A percentile compares a stretch with the other conserved stretches of the same genome.
Evolutionary conservation across 1,140 invertebrate genomes (phyloP).

Genomic region (Pissodes strobi): DNA sequence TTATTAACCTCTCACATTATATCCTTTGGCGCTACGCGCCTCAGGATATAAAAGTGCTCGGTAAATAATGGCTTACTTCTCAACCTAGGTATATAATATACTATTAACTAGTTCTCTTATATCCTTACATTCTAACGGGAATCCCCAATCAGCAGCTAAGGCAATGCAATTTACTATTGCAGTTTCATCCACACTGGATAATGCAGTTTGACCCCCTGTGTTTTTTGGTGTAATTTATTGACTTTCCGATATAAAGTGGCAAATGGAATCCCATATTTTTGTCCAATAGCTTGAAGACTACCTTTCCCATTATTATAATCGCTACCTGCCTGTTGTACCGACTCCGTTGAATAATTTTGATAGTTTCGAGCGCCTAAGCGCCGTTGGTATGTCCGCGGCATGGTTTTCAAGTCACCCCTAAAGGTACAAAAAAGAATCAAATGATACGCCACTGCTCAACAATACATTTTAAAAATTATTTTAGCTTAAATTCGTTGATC

Average conservation of each 20-base stretch:
- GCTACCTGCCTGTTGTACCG: background rate
- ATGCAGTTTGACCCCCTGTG: constrained; percentile 15
- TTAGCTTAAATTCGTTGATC: too few species aligned
- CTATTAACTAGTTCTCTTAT: too few species aligned
- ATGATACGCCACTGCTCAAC: too few species aligned
- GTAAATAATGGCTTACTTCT: too few species aligned
- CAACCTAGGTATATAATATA: too few species aligned
- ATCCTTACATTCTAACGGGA: background rate
- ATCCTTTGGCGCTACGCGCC: too few species aligned
- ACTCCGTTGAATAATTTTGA: background rate
- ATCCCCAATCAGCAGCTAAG: constrained; percentile 1
- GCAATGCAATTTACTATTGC: background rate
- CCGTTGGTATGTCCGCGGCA: constrained; percentile 1
- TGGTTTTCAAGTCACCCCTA: constrained; percentile 16
- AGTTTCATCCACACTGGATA: constrained; percentile 21
- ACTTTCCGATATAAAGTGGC: constrained; percentile 31
- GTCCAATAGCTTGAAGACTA: background rate
- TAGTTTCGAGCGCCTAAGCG: constrained; percentile 11
- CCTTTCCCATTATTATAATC: too few species aligned
- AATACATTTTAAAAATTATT: too few species aligned
- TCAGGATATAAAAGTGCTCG: too few species aligned
- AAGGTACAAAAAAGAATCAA: too few species aligned
- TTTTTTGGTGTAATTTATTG: constrained; percentile 18
- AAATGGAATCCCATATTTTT: constrained; percentile 24
- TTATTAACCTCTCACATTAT: too few species aligned